Evolutionary conservation across 2,113 vertebrate genomes (phyloP), one percentile per base, ranked within the genome.

Genomic region (Aphyosemion australe): DNA sequence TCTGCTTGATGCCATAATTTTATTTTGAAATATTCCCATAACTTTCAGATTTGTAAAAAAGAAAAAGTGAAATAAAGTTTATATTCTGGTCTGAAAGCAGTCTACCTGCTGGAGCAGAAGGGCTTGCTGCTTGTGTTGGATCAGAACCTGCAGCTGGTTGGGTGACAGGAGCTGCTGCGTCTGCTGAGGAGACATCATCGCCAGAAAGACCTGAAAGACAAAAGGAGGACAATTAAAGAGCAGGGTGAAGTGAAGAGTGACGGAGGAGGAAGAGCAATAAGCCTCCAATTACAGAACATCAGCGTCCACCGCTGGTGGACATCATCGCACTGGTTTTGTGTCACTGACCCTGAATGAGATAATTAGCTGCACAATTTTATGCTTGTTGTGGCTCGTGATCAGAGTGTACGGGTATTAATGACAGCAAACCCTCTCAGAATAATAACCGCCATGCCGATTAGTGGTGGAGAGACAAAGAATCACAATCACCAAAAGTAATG

Each of bases 101-200:
- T 37, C 32, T 95, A 98, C 96, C 95, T 97, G 96, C 89, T 97
- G 96, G 71, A 97, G 91, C 88, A 97, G 93, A 69, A 98, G 94
- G 1, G 94, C 93, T 85, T 97, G 95, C 79, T 97, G 96, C 81
- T 97, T 95, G 71, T 98, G 95, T 4, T 86, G 87, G 61, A 98
- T 93, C 82, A 98, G 94, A 71, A 93, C 94, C 87, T 97, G 96
- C 62, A 98, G 94, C 86, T 97, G 96, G 87, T 92, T 94, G 0
- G 94, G 93, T 70, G 95, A 94, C 78, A 97, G 91, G 72, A 96
- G 93, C 83, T 95, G 94, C 89, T 96, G 95, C 93, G 95, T 93
- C 84, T 96, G 96, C 91, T 95, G 95, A 76, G 95, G 94, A 84
- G 94, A 94, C 95, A 97, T 96, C 95, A 96, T 95, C 79, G 96